Evolutionary conservation across 2,113 vertebrate genomes (phyloP).

Genomic region (Dicaeum eximium): DNA sequence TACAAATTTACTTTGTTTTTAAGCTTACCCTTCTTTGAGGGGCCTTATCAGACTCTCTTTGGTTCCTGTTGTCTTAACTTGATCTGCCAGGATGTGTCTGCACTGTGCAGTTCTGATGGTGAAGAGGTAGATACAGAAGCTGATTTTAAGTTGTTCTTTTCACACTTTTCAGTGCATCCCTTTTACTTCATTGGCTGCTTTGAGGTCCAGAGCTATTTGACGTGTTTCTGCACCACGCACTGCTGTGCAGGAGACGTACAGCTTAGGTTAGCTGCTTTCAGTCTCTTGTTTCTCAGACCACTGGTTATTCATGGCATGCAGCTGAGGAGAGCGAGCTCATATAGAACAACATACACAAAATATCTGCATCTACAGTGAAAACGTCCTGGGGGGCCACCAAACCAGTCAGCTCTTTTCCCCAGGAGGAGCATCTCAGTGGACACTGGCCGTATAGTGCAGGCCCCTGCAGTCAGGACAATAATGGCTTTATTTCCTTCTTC

Average conservation of each 20-base stretch:
- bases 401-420: neutral
- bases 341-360: neutral
- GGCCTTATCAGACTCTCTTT: neutral
- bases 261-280: neutral
- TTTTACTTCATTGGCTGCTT: neutral
- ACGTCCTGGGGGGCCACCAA: fast-evolving
- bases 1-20: neutral
- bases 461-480: neutral
- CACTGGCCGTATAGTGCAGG: neutral
- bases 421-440: neutral
- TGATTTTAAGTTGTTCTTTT: neutral
- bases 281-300: neutral
- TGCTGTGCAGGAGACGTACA: fast-evolving
- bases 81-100: neutral
- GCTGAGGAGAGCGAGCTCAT: neutral
- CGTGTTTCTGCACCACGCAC: neutral
- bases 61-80: neutral
- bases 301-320: fast-evolving
- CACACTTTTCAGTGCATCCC: neutral
- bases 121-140: neutral
- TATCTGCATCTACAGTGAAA: neutral
- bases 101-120: neutral
- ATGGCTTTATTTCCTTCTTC: neutral
- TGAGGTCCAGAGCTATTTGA: neutral
- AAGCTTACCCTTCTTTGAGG: neutral